Evolutionary conservation across 1,140 invertebrate genomes (phyloP), one percentile per base, ranked within the genome.

Genomic region (Brachionus angularis): DNA sequence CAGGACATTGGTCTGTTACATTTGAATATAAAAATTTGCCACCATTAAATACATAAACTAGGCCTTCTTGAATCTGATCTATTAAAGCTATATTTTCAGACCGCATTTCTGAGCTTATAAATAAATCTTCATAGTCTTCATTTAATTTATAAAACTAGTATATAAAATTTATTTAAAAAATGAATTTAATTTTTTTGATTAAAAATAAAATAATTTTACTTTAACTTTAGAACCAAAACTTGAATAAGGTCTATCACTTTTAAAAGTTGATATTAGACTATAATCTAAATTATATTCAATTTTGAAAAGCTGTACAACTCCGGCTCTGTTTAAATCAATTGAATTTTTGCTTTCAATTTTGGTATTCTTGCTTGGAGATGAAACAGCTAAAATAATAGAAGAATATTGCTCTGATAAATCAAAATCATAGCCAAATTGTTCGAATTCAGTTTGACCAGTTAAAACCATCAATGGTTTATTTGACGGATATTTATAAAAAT

Each of bases 211-310:
- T 16, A 25, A 29, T n/a, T 46, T 31, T 75, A 76, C 76, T 73
- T 71, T 72, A 27, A 77, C 58, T 25, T 72, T 72, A 16, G 55
- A 46, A n/a, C 77, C 77, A 73, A 77, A 78, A 25, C 74, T 33
- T n/a, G 73, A 74, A 73, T 73, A 76, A 18, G 73, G 71, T 47
- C 76, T 74, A 49, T 78, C 75, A 16, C 77, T 75, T n/a, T 73
- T 55, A 46, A 77, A 75, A 23, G 47, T 62, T 7, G 76, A 73
- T 7, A 76, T 14, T 3, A 61, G 69, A 2, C 64, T 14, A 31
- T 34, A 61, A 12, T 49, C 27, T 29, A n/a, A n/a, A n/a, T 61
- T 39, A 10, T 50, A 7, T 14, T 74, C 73, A 33, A 76, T 67
- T 49, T 75, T 75, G 50, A 67, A 75, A 5, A 77, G 36, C 10